These are phyloP conservation scores for Axinella damicornis DNA, from an alignment of 37 sponge, comb jelly and placozoan genomes.

Conservation along the genomic window DNA sequence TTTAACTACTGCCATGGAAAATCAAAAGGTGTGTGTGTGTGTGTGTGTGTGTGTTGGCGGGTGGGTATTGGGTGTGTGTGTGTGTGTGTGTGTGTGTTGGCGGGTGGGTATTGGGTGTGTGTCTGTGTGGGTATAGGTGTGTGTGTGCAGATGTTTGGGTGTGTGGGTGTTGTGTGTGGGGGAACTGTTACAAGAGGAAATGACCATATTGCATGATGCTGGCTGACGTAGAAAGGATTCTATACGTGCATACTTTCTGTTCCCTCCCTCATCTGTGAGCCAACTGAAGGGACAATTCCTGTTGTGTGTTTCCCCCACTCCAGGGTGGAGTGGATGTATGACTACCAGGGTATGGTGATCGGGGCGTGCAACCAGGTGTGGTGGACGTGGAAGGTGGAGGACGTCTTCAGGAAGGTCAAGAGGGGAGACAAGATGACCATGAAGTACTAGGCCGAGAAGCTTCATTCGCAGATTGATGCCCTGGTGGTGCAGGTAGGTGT, in stretches of 20 bases:
- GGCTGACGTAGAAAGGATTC: too few relatives aligned
- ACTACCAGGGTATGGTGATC: slow-evolving; percentile 98
- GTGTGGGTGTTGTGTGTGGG: too few relatives aligned
- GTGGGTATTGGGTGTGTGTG: too few relatives aligned
- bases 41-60: too few relatives aligned
- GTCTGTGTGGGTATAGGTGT: too few relatives aligned
- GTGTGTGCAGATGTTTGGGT: too few relatives aligned
- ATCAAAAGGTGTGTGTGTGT: slow-evolving; percentile 43
- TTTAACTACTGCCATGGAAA: slow-evolving; percentile 86
- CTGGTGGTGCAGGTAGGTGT: slow-evolving; percentile 89
- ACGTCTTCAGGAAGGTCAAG: slow-evolving; percentile 97
- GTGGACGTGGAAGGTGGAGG: slow-evolving; percentile 99
- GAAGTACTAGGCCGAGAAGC: slow-evolving; percentile 97
- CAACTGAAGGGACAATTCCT: background rate
- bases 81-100: background rate
- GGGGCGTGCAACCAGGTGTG: slow-evolving; percentile 97
- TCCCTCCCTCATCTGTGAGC: too few relatives aligned
- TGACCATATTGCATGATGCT: too few relatives aligned
- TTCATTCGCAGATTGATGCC: slow-evolving; percentile 93
- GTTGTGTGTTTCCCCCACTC: background rate
- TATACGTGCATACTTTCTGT: too few relatives aligned
- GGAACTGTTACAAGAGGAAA: too few relatives aligned
- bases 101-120: background rate
- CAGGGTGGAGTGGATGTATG: slow-evolving; percentile 96
- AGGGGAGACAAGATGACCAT: slow-evolving; percentile 99